These are phyloP conservation scores for Symphodus melops DNA, from an alignment of 2,113 vertebrate genomes.

Conservation along the genomic window DNA sequence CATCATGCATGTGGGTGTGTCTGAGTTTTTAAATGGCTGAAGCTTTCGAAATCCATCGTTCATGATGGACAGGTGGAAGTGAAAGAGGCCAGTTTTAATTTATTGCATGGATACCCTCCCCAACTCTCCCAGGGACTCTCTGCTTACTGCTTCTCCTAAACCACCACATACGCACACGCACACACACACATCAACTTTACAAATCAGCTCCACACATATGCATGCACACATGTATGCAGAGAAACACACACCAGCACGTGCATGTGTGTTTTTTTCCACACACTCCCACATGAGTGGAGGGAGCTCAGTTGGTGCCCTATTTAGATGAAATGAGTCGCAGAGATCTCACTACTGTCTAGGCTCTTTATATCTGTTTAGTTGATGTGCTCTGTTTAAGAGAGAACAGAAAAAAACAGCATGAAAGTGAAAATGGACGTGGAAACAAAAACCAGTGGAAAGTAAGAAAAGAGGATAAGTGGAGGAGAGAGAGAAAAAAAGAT, in stretches of 20 bases:
- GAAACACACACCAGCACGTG: neutral
- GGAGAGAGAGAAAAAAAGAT: neutral
- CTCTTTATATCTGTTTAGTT: slow-evolving; percentile 31
- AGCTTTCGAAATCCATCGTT: slow-evolving; percentile 59
- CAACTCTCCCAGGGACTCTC: slow-evolving; percentile 60
- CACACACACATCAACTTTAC: neutral
- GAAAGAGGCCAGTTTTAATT: slow-evolving; percentile 77
- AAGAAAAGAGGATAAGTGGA: neutral
- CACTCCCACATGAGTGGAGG: neutral
- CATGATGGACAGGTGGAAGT: slow-evolving; percentile 77
- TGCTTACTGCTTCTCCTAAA: slow-evolving; percentile 57
- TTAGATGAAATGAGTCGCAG: slow-evolving; percentile 50
- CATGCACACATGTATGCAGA: slow-evolving; percentile 4
- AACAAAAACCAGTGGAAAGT: neutral
- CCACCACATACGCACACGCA: slow-evolving; percentile 39
- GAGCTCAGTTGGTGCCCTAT: slow-evolving; percentile 40
- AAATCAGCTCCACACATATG: slow-evolving; percentile 1
- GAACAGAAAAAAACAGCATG: neutral
- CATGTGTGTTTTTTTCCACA: neutral
- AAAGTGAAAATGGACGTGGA: slow-evolving; percentile 11
- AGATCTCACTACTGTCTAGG: slow-evolving; percentile 49
- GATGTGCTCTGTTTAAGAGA: slow-evolving; percentile 12
- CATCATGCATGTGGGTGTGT: slow-evolving; percentile 46
- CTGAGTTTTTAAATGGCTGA: slow-evolving; percentile 41
- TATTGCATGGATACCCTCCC: slow-evolving; percentile 76